Conservation (phyloP, 2,113 vertebrate species). For the Heliornis fulica region DNA sequence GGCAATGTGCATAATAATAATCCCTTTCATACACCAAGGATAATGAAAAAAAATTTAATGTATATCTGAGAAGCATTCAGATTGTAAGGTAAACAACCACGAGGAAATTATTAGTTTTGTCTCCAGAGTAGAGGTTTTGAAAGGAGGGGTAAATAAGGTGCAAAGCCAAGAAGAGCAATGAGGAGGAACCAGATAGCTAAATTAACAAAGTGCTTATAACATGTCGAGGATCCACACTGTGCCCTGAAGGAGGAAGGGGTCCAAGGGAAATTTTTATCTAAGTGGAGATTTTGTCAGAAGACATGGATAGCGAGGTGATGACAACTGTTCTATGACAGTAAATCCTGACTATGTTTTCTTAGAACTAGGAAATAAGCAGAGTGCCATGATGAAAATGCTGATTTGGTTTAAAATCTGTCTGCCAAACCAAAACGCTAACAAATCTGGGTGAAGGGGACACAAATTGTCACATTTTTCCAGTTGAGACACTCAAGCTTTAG, state of each 20-base stretch:
- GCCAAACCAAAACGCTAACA: neutral
- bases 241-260: neutral
- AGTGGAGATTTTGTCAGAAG: neutral
- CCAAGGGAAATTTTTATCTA: neutral
- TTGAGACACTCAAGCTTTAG: neutral
- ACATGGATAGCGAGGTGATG: neutral
- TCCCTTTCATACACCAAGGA: neutral
- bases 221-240: fast-evolving
- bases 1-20: neutral
- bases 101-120: neutral
- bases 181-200: neutral
- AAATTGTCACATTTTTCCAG: neutral
- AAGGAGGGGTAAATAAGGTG: neutral
- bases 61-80: neutral
- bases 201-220: neutral
- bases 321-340: neutral
- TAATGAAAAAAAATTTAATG: neutral
- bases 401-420: neutral
- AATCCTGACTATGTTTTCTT: neutral
- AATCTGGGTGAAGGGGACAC: neutral
- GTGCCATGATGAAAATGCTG: neutral
- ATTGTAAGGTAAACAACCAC: neutral
- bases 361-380: neutral
- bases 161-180: slow-evolving; percentile 15
- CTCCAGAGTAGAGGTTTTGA: neutral